Conservation (phyloP, 2,888 invertebrate genomes). For the Acleris cristana region DNA sequence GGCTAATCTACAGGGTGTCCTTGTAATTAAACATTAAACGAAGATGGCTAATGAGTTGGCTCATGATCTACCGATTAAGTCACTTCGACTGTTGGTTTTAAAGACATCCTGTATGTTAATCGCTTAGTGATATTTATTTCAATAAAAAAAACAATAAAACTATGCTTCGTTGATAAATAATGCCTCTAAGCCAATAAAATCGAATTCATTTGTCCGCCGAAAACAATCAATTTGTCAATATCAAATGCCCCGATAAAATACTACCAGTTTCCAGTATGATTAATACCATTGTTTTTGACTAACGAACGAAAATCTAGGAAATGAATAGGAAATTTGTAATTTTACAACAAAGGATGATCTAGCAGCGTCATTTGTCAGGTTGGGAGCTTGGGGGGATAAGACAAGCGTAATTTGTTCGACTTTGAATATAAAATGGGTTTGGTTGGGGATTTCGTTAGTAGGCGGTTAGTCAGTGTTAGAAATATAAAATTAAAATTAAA, state of each 20-base stretch:
- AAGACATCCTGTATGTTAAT: too few relatives aligned
- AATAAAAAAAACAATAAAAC: too few relatives aligned
- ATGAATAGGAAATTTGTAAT: conserved; percentile 23
- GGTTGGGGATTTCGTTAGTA: background rate
- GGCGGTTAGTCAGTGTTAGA: background rate
- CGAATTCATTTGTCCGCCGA: conserved; percentile 21
- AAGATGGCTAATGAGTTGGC: too few relatives aligned
- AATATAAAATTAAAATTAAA: background rate
- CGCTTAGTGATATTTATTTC: too few relatives aligned
- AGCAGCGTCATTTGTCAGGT: conserved; percentile 23
- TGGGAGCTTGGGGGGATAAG: conserved; percentile 8
- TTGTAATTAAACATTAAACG: too few relatives aligned
- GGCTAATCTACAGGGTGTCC: too few relatives aligned
- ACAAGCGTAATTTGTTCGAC: conserved; percentile 21
- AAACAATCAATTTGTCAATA: conserved; percentile 31
- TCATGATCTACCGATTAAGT: too few relatives aligned
- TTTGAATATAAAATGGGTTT: conserved; percentile 14
- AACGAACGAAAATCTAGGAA: conserved; percentile 24
- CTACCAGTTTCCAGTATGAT: conserved; percentile 17
- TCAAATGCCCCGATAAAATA: conserved; percentile 21
- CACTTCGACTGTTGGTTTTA: too few relatives aligned
- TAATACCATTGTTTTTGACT: conserved; percentile 17
- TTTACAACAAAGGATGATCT: conserved; percentile 11
- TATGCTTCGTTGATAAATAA: too few relatives aligned
- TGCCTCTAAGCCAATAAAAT: conserved; percentile 12